phyloP scores from a whole-genome alignment of 2,888 invertebrate genomes.

The Apodemia mormo region DNA sequence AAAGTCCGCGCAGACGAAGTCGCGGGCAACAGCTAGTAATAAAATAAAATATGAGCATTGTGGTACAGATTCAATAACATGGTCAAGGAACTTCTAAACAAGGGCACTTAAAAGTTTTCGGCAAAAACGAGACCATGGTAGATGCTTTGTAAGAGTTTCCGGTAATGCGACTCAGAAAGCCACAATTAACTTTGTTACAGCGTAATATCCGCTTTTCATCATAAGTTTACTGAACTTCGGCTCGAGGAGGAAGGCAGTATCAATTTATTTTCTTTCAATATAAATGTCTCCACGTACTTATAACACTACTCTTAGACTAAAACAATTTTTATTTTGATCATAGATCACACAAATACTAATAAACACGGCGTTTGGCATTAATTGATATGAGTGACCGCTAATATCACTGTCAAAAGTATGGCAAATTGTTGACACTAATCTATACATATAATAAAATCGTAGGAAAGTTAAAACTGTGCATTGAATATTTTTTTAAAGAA shows the following conservation, averaged over 20 bases:
- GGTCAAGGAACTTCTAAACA: slow-evolving; percentile 1
- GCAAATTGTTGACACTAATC: too few relatives aligned
- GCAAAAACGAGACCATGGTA: background rate
- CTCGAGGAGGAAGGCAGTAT: background rate
- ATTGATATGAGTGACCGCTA: too few relatives aligned
- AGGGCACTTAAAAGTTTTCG: slow-evolving; percentile 14
- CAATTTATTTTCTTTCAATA: background rate
- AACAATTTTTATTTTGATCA: too few relatives aligned
- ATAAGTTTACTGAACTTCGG: background rate
- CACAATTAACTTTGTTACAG: slow-evolving; percentile 10
- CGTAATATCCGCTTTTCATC: slow-evolving; percentile 13
- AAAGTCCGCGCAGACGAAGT: too few relatives aligned
- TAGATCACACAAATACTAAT: too few relatives aligned
- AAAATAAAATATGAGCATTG: background rate
- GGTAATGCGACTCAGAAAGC: slow-evolving; percentile 7
- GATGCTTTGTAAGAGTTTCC: slow-evolving; percentile 4
- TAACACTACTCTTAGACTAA: background rate
- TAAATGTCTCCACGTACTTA: too few relatives aligned
- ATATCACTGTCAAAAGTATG: too few relatives aligned
- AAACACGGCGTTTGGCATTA: too few relatives aligned
- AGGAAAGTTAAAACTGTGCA: too few relatives aligned
- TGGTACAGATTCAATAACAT: background rate
- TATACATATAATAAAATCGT: too few relatives aligned
- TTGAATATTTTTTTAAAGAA: too few relatives aligned
- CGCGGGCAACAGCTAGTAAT: background rate